phyloP scores from a whole-genome alignment of 2,888 invertebrate genomes.

The Platycheirus albimanus region DNA sequence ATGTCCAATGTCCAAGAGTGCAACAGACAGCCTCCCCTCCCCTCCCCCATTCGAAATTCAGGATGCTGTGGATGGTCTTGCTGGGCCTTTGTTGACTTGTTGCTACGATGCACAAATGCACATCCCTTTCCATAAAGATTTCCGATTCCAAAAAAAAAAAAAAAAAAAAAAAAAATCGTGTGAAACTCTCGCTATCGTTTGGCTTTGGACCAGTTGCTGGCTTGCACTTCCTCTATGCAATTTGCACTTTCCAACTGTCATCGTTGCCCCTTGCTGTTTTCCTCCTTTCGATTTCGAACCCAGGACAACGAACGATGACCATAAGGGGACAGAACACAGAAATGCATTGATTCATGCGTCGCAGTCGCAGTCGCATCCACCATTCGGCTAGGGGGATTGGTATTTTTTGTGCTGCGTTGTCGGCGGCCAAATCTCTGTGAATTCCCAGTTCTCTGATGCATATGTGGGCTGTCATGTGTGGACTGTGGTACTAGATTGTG shows the following conservation, averaged over 20 bases:
- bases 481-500: too few relatives aligned
- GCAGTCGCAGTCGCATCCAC: background rate
- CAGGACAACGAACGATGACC: constrained; percentile 37
- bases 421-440: constrained; percentile 43
- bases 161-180: constrained; percentile 51
- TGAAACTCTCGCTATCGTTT: constrained; percentile 73
- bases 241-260: constrained; percentile 66
- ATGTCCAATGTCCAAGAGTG: constrained; percentile 63
- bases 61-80: constrained; percentile 31
- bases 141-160: background rate
- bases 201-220: constrained; percentile 62
- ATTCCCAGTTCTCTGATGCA: constrained; percentile 34
- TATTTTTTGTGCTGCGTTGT: constrained; percentile 43
- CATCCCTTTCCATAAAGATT: constrained; percentile 11
- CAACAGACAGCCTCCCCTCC: constrained; percentile 34
- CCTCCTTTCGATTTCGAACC: constrained; percentile 3
- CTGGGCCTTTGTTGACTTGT: constrained; percentile 51
- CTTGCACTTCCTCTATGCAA: constrained; percentile 55
- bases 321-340: constrained; percentile 14
- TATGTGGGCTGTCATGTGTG: constrained; percentile 42
- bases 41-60: background rate
- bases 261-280: constrained; percentile 11
- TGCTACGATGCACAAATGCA: constrained; percentile 50
- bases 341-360: constrained; percentile 68
- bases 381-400: constrained; percentile 11